These are phyloP conservation scores for Sebastes hubbsi DNA, from an alignment of 2,797 vertebrate species.

Conservation along the genomic window DNA sequence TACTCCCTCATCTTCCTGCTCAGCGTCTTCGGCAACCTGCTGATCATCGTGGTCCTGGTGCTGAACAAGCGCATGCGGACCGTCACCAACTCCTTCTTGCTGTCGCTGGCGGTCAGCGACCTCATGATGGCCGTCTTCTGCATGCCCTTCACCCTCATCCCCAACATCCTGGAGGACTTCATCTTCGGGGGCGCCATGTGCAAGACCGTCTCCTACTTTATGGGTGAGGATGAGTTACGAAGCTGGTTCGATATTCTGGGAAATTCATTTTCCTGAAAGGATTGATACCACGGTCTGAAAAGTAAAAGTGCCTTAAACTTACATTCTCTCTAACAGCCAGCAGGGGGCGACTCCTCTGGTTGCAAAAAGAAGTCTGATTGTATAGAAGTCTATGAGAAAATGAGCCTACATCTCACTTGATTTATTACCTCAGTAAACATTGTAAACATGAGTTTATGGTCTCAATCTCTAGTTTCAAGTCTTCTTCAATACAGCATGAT, in stretches of 20 bases:
- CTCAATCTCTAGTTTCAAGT: too few species aligned
- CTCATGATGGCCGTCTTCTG: constrained; percentile 94
- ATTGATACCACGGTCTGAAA: too few species aligned
- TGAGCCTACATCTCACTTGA: too few species aligned
- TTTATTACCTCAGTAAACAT: too few species aligned
- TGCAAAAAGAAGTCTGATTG: too few species aligned
- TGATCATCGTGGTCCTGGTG: constrained; percentile 90
- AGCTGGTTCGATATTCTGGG: not conserved
- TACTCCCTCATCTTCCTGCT: constrained; percentile 90
- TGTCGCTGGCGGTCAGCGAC: constrained; percentile 94
- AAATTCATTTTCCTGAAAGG: not conserved
- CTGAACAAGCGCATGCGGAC: constrained; percentile 93
- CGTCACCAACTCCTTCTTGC: constrained; percentile 95
- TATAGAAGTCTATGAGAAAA: too few species aligned
- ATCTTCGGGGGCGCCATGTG: constrained; percentile 91
- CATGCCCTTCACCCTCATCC: constrained; percentile 96
- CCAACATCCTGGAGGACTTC: constrained; percentile 91
- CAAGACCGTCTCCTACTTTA: constrained; percentile 90
- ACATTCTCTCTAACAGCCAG: fast-evolving
- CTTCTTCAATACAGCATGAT: too few species aligned
- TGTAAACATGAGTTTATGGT: too few species aligned
- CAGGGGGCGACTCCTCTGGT: too few species aligned
- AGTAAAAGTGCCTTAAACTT: too few species aligned
- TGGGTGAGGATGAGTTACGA: constrained; percentile 82
- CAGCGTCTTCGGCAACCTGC: constrained; percentile 90